phyloP scores from a whole-genome alignment of 2,888 invertebrate species.

The Balanococcus diminutus region DNA sequence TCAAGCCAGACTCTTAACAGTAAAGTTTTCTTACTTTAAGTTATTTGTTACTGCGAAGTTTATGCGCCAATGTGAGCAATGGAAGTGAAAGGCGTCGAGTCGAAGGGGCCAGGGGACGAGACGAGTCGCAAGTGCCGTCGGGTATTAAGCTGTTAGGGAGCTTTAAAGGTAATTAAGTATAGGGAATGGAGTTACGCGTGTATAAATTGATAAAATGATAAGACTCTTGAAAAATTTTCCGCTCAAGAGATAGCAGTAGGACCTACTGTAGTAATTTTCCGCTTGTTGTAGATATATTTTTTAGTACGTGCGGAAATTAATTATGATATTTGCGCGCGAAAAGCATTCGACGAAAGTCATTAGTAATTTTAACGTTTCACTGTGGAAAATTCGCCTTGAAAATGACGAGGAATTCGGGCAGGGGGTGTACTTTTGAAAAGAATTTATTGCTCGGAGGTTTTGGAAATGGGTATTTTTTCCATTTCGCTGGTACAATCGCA shows the following conservation, averaged over 20 bases:
- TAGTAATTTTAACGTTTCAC: neutral
- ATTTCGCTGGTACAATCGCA: neutral
- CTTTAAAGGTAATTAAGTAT: neutral
- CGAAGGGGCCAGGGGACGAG: too few species aligned
- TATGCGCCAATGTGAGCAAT: neutral
- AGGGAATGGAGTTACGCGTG: neutral
- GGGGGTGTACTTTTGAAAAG: neutral
- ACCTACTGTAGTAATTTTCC: neutral
- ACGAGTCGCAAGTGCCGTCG: too few species aligned
- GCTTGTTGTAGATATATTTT: neutral
- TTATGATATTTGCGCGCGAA: constrained; percentile 1
- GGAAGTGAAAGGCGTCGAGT: neutral
- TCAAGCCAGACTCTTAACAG: neutral
- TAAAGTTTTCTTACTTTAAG: constrained; percentile 3
- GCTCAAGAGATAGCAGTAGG: neutral
- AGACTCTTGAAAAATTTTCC: neutral
- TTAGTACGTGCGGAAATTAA: neutral
- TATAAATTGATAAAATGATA: constrained; percentile 5
- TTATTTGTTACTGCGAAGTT: neutral
- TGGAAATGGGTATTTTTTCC: neutral
- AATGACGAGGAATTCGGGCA: neutral
- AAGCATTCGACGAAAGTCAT: constrained; percentile 1
- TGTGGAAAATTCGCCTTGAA: neutral
- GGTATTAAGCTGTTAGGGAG: neutral
- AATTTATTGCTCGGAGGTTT: constrained; percentile 11